A percentile compares a stretch with the other conserved stretches of the same genome.
These are phyloP conservation scores for Acanthacorydalis orientalis DNA, from an alignment of 2,888 invertebrate genomes.

Conservation along the genomic window DNA sequence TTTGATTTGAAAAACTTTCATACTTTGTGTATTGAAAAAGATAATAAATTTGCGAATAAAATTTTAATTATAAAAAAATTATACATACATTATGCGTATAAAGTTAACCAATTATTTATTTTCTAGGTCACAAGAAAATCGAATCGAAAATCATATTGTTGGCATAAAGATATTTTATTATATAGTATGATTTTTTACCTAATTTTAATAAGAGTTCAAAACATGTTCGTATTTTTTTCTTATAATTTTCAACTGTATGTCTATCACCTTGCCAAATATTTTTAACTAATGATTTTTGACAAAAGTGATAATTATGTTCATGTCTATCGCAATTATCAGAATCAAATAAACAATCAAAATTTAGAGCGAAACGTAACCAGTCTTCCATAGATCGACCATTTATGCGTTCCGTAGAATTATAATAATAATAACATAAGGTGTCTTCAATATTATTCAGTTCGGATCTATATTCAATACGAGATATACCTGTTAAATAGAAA, in stretches of 20 bases:
- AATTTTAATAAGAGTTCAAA: slow-evolving; percentile 46
- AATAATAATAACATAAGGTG: slow-evolving; percentile 36
- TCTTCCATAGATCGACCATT: slow-evolving; percentile 44
- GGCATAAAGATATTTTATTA: not conserved
- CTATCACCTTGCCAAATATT: slow-evolving; percentile 40
- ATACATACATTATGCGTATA: no score
- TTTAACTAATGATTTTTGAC: no score
- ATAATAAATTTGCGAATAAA: no score
- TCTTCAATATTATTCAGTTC: slow-evolving; percentile 33
- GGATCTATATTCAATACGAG: slow-evolving; percentile 35
- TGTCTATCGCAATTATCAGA: not conserved
- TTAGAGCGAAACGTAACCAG: slow-evolving; percentile 27
- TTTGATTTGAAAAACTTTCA: no score
- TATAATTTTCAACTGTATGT: slow-evolving; percentile 36
- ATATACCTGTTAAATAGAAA: slow-evolving; percentile 34
- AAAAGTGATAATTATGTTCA: no score
- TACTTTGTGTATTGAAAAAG: no score
- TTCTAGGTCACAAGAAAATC: no score
- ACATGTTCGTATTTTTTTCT: slow-evolving; percentile 36
- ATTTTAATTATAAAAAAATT: no score
- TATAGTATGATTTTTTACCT: slow-evolving; percentile 18
- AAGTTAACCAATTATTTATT: no score
- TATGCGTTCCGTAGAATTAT: slow-evolving; percentile 36
- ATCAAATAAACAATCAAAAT: slow-evolving; percentile 22
- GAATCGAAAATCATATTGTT: no score